A percentile compares a stretch with the other conserved stretches of the same genome.
Evolutionary conservation across 2,113 vertebrate genomes (phyloP).

Genomic region (Ginglymostoma cirratum): DNA sequence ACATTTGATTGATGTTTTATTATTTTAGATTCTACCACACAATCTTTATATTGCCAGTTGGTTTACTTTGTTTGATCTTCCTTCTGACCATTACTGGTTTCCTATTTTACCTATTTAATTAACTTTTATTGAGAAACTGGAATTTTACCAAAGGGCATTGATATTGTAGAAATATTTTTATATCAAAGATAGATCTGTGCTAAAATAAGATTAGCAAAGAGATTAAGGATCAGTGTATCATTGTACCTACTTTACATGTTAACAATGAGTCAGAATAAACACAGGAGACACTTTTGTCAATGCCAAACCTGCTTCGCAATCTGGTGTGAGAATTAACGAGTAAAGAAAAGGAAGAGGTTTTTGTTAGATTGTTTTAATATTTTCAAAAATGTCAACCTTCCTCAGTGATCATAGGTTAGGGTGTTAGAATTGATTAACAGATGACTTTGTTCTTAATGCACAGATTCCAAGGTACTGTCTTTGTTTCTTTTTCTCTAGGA

Average conservation of each 20-base stretch:
- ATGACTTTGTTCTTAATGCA: too few relatives aligned
- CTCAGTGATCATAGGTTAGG: not conserved
- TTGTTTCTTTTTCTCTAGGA: too few relatives aligned
- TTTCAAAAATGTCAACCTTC: not conserved
- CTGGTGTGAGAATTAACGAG: not conserved
- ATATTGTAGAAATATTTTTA: not conserved
- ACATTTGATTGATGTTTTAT: not conserved
- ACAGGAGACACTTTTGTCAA: not conserved
- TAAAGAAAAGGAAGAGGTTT: not conserved
- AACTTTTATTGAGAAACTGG: not conserved
- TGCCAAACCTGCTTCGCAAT: not conserved
- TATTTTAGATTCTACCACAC: not conserved
- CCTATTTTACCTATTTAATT: not conserved
- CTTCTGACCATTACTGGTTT: not conserved
- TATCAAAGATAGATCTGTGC: not conserved
- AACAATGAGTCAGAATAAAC: not conserved
- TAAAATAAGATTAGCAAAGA: not conserved
- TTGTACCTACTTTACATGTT: not conserved
- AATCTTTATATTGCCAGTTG: not conserved
- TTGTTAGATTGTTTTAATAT: not conserved
- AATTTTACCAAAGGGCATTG: not conserved
- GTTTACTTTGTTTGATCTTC: not conserved
- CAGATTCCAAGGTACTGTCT: too few relatives aligned
- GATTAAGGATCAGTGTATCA: not conserved
- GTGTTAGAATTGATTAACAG: too few relatives aligned